These are phyloP conservation scores for Manis crassicaudata DNA, from an alignment of 2,797 vertebrate genomes.

Conservation along the genomic window DNA sequence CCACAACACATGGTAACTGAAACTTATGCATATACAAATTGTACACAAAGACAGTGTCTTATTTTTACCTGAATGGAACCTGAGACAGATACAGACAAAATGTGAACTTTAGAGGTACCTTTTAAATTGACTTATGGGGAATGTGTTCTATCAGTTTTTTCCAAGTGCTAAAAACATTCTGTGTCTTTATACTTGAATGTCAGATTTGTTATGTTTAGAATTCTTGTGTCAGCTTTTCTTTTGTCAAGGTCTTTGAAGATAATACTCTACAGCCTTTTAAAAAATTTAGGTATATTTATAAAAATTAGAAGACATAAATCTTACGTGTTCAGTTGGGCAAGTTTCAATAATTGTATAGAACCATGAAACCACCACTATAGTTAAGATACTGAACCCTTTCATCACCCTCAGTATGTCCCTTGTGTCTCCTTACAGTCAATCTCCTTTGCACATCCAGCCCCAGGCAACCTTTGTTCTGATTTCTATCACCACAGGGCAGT, in stretches of 20 bases:
- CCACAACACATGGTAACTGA: not conserved
- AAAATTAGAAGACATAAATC: not conserved
- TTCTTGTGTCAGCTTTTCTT: not conserved
- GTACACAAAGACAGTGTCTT: not conserved
- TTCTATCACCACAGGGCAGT: not conserved
- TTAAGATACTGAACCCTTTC: not conserved
- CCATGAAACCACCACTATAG: not conserved
- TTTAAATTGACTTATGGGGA: constrained; percentile 2
- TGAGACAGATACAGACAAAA: not conserved
- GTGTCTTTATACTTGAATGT: not conserved
- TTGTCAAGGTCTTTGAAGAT: not conserved
- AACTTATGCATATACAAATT: not conserved
- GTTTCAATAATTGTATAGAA: not conserved
- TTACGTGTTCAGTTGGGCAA: not conserved
- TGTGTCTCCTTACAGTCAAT: not conserved
- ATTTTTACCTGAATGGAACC: not conserved
- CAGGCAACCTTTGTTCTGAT: not conserved
- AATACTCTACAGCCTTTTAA: not conserved
- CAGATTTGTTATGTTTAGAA: constrained; percentile 34
- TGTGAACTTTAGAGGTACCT: not conserved
- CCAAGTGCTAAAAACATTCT: not conserved
- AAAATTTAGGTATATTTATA: not conserved
- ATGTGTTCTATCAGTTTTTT: not conserved
- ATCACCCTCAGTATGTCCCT: not conserved
- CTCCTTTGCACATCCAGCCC: not conserved